Base-by-base conservation (phyloP, 2,888 invertebrate genomes). In the Eurois occulta region DNA sequence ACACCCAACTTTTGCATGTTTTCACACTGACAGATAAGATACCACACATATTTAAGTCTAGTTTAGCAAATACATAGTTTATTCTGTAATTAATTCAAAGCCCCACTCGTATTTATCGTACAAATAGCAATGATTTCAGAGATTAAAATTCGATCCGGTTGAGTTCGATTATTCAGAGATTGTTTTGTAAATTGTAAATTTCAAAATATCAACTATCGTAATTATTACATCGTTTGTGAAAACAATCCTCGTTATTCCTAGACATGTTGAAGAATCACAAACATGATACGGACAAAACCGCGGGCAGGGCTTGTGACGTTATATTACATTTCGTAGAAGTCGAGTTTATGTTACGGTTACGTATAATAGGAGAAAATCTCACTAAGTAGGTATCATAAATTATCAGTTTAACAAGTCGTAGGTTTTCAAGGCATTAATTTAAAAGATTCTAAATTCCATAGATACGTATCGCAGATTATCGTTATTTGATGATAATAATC, bases 401-500 rank as follows among this genome's bases (percentile, higher is more conserved):
- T 65, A 58, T 28, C 46, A 48, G 41, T 43, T 28, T 43, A 66
- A 41, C 58, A 24, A 48, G 21, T 58, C 58, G 2, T 52, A 66
- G 18, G 58, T 52, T 38, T 43, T 35, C 32, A 24, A 35, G 41
- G 41, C 28, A 66, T 66, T 16, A 21, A 43, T 72, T 81, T 58
- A 60, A 74, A 48, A 21, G 4, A 52, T 35, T n/a, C 13, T 1
- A 24, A 52, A 66, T 81, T 75, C 60, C 48, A 52, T 16, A 60
- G 43, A 75, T 60, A 60, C n/a, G 24, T 21, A 24, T 81, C 55
- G 41, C 32, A 41, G 21, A 78, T 60, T 66, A 81, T 81, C 32
- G 32, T 35, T 43, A 66, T 75, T 78, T 67, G 18, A 75, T 81
- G 81, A 78, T 66, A 75, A 52, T 41, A 35, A 80, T 75, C 75